Base-by-base conservation (phyloP, 2,113 vertebrate genomes). In the Protomyctophum bolini region DNA sequence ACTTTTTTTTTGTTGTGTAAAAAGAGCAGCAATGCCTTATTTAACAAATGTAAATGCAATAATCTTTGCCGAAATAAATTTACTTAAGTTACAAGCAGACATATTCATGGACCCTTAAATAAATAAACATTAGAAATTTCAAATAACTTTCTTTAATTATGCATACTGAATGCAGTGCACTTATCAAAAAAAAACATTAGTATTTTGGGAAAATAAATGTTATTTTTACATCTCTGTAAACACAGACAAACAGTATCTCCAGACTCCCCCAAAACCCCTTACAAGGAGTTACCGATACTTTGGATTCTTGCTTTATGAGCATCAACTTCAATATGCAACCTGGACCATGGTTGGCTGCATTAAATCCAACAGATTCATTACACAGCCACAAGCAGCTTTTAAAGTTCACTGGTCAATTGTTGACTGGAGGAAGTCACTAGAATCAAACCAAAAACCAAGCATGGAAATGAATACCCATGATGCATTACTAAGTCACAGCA, bases 41-140 rank as follows among this genome's bases (percentile, higher is more conserved):
- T 90, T 88, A 90, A 88, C 86, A 80, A 41, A 73, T 90, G 84
- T 87, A 60, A 85, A 91, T 87, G 89, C 91, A 92, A 90, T 91
- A 91, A 90, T 76, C 66, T 84, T 86, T 87, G 82, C 88, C 86
- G 84, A 77, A 89, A 91, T 86, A 84, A 90, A 66, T 4, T 45
- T 6, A 88, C 52, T 6, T 46, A 79, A 84, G 76, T 49, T 52
- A 55, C 48, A 7, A 58, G 15, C n/a, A n/a, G 28, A 54, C 50
- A 21, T 50, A 12, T 62, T 70, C 21, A 49, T 46, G 68, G 14
- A n/a, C 1, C 10, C 29, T 70, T 52, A 9, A 73, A 48, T 50
- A 45, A 59, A 66, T n/a, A 21, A 21, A 21, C 21, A 41, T 41
- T 3, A 41, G 3, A 41, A 41, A 41, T 4, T 41, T 41, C 33